A percentile compares a stretch with the other conserved stretches of the same genome.
Evolutionary conservation across 1,140 invertebrate genomes (phyloP).

Genomic region (fruit fly (Drosophila melanogaster)): DNA sequence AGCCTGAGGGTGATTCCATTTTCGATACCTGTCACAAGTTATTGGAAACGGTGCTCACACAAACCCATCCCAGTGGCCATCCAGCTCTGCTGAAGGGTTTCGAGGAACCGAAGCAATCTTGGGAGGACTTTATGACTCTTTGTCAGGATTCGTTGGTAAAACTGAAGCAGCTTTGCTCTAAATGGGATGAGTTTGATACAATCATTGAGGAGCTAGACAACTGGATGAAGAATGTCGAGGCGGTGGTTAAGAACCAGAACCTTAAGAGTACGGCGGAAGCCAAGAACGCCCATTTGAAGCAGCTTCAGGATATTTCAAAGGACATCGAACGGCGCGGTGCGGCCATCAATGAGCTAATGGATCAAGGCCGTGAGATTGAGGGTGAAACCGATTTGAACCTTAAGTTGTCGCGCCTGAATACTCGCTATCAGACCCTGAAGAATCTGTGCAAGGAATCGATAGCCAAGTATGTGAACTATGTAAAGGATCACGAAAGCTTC

Average conservation of each 20-base stretch:
- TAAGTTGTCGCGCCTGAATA: conserved; percentile 91
- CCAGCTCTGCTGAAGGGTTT: conserved; percentile 90
- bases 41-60: conserved; percentile 89
- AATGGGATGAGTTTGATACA: conserved; percentile 92
- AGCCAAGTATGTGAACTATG: conserved; percentile 92
- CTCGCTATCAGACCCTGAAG: conserved; percentile 93
- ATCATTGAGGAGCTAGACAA: conserved; percentile 90
- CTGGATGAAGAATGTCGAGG: conserved; percentile 94
- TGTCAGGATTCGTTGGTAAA: conserved; percentile 89
- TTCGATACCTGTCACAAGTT: conserved; percentile 90
- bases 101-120: conserved; percentile 90
- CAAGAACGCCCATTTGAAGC: conserved; percentile 92
- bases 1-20: conserved; percentile 90
- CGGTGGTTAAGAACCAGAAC: conserved; percentile 94
- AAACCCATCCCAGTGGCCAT: conserved; percentile 93
- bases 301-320: conserved; percentile 90
- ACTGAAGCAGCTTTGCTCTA: conserved; percentile 89
- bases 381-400: conserved; percentile 91
- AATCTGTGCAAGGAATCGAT: conserved; percentile 93
- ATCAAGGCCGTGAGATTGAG: conserved; percentile 90
- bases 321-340: conserved; percentile 90
- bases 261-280: conserved; percentile 93
- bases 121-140: conserved; percentile 91
- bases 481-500: conserved; percentile 93
- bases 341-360: conserved; percentile 89